Evolutionary conservation across 2,888 invertebrate genomes (phyloP).

Genomic region (Athalia cordata): DNA sequence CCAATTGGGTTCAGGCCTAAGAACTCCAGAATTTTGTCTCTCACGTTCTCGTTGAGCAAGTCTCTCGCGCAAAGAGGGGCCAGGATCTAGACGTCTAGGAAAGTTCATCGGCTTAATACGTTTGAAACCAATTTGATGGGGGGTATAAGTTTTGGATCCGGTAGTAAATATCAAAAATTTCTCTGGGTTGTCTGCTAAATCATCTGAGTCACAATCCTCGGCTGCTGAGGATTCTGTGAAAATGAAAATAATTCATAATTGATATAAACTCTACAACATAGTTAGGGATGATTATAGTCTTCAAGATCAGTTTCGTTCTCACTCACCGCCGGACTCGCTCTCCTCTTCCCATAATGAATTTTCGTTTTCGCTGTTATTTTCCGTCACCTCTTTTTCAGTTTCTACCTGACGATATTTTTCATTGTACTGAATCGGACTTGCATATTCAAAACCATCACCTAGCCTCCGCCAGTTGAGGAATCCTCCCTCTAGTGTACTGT

Average conservation of each 20-base stretch:
- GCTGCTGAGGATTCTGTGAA: conserved; percentile 62
- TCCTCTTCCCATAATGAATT: conserved; percentile 65
- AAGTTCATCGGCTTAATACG: conserved; percentile 82
- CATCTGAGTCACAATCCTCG: conserved; percentile 71
- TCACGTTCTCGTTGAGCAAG: conserved; percentile 78
- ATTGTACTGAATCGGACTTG: conserved; percentile 78
- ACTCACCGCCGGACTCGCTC: conserved; percentile 64
- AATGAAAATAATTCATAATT: background rate
- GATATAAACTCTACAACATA: conserved; percentile 13
- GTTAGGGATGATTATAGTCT: background rate
- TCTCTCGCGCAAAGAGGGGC: conserved; percentile 81
- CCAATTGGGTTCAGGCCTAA: conserved; percentile 80
- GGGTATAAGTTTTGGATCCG: conserved; percentile 88
- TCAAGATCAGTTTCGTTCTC: background rate
- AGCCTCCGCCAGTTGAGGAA: conserved; percentile 71
- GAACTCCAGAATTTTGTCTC: conserved; percentile 72
- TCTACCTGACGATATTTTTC: conserved; percentile 79
- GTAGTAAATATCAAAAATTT: conserved; percentile 90
- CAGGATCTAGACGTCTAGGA: conserved; percentile 81
- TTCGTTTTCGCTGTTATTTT: conserved; percentile 65
- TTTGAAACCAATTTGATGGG: conserved; percentile 89
- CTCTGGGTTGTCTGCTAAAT: conserved; percentile 76
- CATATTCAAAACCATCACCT: conserved; percentile 74
- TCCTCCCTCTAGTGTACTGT: conserved; percentile 68
- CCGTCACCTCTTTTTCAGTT: conserved; percentile 66